These are phyloP conservation scores for Popillia japonica DNA, from an alignment of 1,140 invertebrate genomes.

Conservation along the genomic window DNA sequence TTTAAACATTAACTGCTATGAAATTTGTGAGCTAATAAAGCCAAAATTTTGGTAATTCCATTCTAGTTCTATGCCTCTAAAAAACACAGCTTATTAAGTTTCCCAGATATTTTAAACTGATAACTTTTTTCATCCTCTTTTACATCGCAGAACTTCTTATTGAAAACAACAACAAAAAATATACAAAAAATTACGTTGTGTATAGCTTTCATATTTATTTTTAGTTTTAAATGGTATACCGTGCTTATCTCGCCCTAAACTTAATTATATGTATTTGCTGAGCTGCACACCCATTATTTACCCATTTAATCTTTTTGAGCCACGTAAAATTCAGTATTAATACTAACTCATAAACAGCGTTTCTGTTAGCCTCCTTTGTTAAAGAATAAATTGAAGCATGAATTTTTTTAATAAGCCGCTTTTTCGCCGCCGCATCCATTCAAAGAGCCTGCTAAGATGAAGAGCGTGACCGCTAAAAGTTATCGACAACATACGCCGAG, in stretches of 20 bases:
- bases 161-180: too few relatives aligned
- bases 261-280: background rate
- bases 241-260: background rate
- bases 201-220: background rate
- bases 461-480: background rate
- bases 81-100: too few relatives aligned
- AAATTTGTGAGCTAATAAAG: too few relatives aligned
- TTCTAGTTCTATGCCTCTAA: too few relatives aligned
- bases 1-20: too few relatives aligned
- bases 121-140: too few relatives aligned
- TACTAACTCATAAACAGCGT: background rate
- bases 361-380: background rate
- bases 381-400: background rate
- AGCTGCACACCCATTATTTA: background rate
- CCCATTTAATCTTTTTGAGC: background rate
- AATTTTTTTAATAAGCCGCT: conserved; percentile 1
- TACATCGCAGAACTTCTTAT: too few relatives aligned
- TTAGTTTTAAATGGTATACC: background rate
- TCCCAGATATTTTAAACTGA: too few relatives aligned
- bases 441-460: background rate
- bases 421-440: background rate
- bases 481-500: background rate
- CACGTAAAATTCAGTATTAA: background rate
- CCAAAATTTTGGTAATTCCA: too few relatives aligned
- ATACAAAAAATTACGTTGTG: background rate